Evolutionary conservation across 2,888 invertebrate species (phyloP).

Genomic region (Acleris laterana): DNA sequence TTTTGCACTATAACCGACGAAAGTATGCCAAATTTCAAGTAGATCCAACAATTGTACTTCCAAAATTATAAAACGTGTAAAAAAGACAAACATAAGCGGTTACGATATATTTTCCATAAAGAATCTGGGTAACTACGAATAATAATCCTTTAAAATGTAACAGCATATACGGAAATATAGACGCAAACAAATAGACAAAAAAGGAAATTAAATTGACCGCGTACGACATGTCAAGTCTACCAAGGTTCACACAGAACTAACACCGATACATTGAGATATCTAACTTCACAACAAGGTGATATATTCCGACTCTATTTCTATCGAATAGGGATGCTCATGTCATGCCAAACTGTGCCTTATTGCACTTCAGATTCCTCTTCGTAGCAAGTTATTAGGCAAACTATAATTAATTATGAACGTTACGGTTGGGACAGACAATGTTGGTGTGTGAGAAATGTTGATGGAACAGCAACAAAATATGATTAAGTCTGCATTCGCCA

Average conservation of each 20-base stretch:
- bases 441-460: background rate
- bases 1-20: no score
- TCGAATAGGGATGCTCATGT: conserved; percentile 5
- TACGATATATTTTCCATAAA: no score
- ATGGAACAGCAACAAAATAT: no score
- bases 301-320: conserved; percentile 12
- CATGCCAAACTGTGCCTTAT: conserved; percentile 8
- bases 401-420: background rate
- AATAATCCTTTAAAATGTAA: no score
- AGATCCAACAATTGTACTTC: no score
- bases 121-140: no score
- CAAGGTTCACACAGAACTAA: conserved; percentile 54
- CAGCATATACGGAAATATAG: no score
- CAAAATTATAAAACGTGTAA: no score
- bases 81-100: no score
- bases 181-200: no score
- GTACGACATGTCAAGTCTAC: conserved; percentile 50
- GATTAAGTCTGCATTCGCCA: no score
- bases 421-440: background rate
- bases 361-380: background rate
- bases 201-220: conserved; percentile 37
- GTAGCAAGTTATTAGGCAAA: conserved; percentile 6
- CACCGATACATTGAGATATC: conserved; percentile 49
- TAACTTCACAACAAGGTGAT: conserved; percentile 27
- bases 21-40: no score